Conservation (phyloP, 2,113 vertebrate species). For the Elgaria multicarinata region DNA sequence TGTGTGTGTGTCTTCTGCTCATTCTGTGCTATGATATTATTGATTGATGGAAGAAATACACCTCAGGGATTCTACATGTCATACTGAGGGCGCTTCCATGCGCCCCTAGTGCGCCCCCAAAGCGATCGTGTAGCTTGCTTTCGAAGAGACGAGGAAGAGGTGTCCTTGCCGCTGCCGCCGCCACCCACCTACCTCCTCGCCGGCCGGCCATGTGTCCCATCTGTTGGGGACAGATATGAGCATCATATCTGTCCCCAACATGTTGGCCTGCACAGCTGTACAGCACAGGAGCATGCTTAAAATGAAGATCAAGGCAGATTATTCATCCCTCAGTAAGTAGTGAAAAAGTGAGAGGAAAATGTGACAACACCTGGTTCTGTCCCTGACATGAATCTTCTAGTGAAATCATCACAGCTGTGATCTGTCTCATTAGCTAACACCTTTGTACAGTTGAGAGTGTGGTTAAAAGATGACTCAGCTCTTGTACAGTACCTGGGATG, state of each 20-base stretch:
- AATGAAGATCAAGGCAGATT: neutral
- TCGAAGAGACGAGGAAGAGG: too few species aligned
- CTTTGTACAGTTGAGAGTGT: neutral
- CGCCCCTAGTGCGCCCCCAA: too few species aligned
- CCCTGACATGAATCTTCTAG: neutral
- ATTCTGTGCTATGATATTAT: neutral
- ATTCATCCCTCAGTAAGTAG: neutral
- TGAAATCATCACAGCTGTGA: conserved; percentile 10
- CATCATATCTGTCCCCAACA: neutral
- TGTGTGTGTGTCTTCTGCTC: neutral
- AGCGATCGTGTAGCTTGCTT: too few species aligned
- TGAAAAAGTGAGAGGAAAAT: neutral
- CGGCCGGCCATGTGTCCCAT: too few species aligned
- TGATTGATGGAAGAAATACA: neutral
- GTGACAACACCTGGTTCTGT: neutral
- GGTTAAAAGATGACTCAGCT: neutral
- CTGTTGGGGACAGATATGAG: too few species aligned
- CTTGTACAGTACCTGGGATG: neutral
- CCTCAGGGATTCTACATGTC: too few species aligned
- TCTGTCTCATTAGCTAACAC: neutral
- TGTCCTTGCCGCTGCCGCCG: too few species aligned
- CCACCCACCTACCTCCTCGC: too few species aligned
- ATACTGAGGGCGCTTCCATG: too few species aligned
- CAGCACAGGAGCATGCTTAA: neutral
- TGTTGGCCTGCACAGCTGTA: neutral